Base-by-base conservation (phyloP, 2,113 vertebrate genomes). In the Poeciliopsis prolifica region DNA sequence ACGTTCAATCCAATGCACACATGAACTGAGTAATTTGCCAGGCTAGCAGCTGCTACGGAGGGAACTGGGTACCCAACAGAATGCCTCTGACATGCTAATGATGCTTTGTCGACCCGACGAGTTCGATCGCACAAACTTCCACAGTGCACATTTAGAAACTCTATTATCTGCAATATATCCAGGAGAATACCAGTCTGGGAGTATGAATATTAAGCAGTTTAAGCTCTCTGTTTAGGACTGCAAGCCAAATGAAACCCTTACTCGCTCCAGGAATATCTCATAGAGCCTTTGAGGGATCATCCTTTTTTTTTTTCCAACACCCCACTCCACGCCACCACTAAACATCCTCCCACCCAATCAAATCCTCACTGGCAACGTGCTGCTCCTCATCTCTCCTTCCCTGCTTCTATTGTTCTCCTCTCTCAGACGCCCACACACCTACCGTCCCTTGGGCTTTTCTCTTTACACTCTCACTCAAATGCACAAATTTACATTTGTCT, bases 391-490 rank as follows among this genome's bases (percentile, higher is more conserved):
- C 86, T 84, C 86, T 90, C 51, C 85, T 89, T 88, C 89, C 88
- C 88, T 75, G 83, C 81, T 87, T 91, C 89, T 91, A 94, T 95
- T 95, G 94, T 94, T 94, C 91, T 78, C 90, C 87, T 90, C 88
- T 89, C 93, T 91, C 87, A 82, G 90, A 88, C 93, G 88, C 94
- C 94, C 91, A 95, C 93, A 84, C 91, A 88, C 87, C 91, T 92
- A 88, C 82, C 92, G 87, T 93, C 91, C 91, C 91, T 88, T 84
- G 86, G 91, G 93, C 83, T 89, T 89, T 83, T 93, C 89, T 92
- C 89, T 92, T 88, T 79, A 86, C 82, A 83, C 84, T 71, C 80
- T 75, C 61, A 42, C 82, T 69, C 80, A 77, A 82, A 83, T 61
- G 84, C 83, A 87, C 75, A 63, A 80, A 84, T 89, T 85, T 90